Evolutionary conservation across 2,797 vertebrate genomes (phyloP), one percentile per base, ranked within the genome.

Genomic region (Gymnoscopelus braueri): DNA sequence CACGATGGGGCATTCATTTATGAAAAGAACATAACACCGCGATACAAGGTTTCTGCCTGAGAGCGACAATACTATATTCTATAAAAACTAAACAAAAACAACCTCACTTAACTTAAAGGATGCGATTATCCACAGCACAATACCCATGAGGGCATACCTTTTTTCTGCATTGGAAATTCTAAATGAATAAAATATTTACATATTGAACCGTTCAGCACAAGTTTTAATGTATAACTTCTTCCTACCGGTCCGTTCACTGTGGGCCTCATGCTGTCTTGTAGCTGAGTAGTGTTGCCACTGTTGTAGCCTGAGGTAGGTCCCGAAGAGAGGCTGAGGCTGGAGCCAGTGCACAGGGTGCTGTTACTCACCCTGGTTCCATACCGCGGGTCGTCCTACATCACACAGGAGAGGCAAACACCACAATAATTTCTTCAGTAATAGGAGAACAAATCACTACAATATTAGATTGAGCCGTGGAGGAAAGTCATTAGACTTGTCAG

Each of bases 291-390:
- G 72, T 95, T 96, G 65, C 97, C 95, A 56, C 97, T 99, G 81
- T 96, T 96, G 89, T 99, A 99, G 3, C 97, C 98, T 23, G 98
- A 99, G 0, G 97, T 98, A 39, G 96, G 93, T 35, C 95, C 96
- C 55, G 98, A 99, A 4, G 96, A 97, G 13, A 99, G 92, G 80
- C 97, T 99, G 66, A 96, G 94, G 65, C 90, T 96, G 70, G 97
- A 98, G 63, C 93, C 94, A 10, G 95, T 97, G 69, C 94, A 96
- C 83, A 95, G 88, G 57, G 96, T 97, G 91, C 95, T 97, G 75
- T 90, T 95, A 85, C 95, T 95, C 67, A 93, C 90, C 61, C 94
- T 93, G 2, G 92, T 95, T 59, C 94, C 94, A 75, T 96, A 92
- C 66, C 93, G 94, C 62, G 90, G 87, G 87, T 98, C 96, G 69